Evolutionary conservation across 2,888 invertebrate genomes (phyloP).

Genomic region (Schizaphis graminum): DNA sequence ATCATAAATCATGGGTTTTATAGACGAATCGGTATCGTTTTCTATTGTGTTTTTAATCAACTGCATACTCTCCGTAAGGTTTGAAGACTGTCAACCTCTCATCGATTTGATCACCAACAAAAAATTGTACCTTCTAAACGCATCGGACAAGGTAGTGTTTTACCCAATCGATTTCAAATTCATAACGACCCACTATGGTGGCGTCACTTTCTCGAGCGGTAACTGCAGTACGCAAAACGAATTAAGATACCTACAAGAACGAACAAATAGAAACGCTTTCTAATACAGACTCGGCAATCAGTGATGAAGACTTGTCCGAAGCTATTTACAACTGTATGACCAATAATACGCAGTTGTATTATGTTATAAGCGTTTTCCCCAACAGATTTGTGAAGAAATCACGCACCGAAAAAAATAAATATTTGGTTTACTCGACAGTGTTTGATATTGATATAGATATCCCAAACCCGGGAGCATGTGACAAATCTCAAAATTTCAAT

Average conservation of each 20-base stretch:
- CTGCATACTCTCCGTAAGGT: neutral
- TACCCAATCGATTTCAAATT: neutral
- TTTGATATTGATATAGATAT: neutral
- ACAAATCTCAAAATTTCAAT: neutral
- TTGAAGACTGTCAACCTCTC: neutral
- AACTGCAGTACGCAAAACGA: neutral
- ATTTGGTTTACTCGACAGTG: neutral
- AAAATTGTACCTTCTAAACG: neutral
- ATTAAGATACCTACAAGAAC: neutral
- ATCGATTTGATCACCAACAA: neutral
- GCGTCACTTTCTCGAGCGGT: neutral
- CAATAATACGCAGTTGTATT: rapidly evolving
- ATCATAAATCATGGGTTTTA: neutral
- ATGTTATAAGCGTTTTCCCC: neutral
- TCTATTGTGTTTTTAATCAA: neutral
- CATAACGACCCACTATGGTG: neutral
- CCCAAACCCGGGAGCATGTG: neutral
- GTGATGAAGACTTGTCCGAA: neutral
- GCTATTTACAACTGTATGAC: neutral
- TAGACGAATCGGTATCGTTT: neutral
- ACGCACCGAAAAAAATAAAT: neutral
- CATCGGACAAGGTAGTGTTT: neutral
- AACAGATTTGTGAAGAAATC: neutral
- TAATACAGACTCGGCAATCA: neutral
- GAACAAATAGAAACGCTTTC: neutral